These are phyloP conservation scores for Catharus fuscescens DNA, from an alignment of 2,113 vertebrate species.

Conservation along the genomic window DNA sequence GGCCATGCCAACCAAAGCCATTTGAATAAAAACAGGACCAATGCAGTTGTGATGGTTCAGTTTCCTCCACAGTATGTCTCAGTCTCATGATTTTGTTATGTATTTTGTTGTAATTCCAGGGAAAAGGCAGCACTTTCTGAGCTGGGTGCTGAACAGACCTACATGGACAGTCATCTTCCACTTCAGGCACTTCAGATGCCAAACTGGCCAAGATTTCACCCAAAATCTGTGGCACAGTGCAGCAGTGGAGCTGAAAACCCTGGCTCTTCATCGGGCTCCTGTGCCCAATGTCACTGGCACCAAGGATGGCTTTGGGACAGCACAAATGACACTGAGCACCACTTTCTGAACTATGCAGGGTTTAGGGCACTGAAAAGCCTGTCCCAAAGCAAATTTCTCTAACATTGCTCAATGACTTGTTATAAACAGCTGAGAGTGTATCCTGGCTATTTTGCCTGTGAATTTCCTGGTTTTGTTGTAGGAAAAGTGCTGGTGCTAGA, in stretches of 20 bases:
- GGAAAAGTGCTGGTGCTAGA: background rate
- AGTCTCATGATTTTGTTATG: background rate
- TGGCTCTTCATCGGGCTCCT: background rate
- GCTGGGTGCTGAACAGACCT: background rate
- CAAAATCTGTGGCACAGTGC: background rate
- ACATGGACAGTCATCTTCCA: too few relatives aligned
- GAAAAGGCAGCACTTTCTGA: background rate
- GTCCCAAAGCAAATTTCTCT: background rate
- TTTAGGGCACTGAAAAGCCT: background rate
- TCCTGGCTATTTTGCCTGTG: background rate
- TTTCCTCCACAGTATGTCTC: background rate
- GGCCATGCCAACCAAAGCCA: background rate
- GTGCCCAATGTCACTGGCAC: too few relatives aligned
- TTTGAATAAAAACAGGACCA: background rate
- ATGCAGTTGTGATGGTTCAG: background rate
- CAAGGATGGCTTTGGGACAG: background rate
- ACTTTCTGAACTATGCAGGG: background rate
- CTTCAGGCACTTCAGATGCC: background rate
- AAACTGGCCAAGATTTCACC: background rate
- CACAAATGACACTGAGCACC: background rate
- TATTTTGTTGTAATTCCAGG: background rate
- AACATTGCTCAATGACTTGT: background rate
- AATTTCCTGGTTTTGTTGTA: slow-evolving; percentile 1
- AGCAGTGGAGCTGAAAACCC: background rate
- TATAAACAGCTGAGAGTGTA: background rate